Percentiles rank a stretch among this genome's conserved stretches.
Evolutionary conservation across 2,888 invertebrate species (phyloP).

Genomic region (Tinea trinotella): DNA sequence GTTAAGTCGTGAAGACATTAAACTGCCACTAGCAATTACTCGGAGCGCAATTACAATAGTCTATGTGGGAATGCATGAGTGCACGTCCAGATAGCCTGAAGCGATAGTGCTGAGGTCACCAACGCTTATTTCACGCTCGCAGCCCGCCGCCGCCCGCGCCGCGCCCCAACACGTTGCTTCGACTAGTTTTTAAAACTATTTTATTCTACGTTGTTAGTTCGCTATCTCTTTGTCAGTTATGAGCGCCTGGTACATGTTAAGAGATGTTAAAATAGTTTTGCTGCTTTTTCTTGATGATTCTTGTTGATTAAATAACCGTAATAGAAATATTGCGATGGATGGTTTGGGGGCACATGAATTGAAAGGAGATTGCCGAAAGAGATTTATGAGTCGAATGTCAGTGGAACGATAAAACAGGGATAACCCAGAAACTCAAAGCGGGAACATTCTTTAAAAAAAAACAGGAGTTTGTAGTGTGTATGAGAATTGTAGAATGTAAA

Average conservation of each 20-base stretch:
- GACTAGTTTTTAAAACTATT: slow-evolving; percentile 17
- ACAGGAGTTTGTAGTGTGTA: no score
- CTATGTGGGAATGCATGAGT: slow-evolving; percentile 17
- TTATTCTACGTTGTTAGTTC: neutral
- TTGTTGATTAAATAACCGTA: no score
- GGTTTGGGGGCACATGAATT: no score
- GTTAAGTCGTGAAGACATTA: slow-evolving; percentile 13
- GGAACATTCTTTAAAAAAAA: no score
- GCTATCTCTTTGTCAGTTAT: slow-evolving; percentile 10
- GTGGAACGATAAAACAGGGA: no score
- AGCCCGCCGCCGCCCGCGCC: neutral
- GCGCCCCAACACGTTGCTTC: slow-evolving; percentile 14
- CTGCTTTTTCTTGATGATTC: neutral
- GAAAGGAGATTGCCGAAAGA: no score
- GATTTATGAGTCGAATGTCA: no score
- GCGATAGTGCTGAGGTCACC: slow-evolving; percentile 18
- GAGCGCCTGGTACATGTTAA: slow-evolving; percentile 11
- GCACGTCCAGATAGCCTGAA: slow-evolving; percentile 18
- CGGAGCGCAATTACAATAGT: slow-evolving; percentile 1
- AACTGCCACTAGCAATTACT: slow-evolving; percentile 11
- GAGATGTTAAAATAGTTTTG: slow-evolving; percentile 12
- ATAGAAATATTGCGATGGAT: no score
- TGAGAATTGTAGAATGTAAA: no score
- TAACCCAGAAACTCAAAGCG: no score
- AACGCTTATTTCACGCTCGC: slow-evolving; percentile 19